phyloP scores from a whole-genome alignment of 2,797 vertebrate genomes.

The Smutsia gigantea region DNA sequence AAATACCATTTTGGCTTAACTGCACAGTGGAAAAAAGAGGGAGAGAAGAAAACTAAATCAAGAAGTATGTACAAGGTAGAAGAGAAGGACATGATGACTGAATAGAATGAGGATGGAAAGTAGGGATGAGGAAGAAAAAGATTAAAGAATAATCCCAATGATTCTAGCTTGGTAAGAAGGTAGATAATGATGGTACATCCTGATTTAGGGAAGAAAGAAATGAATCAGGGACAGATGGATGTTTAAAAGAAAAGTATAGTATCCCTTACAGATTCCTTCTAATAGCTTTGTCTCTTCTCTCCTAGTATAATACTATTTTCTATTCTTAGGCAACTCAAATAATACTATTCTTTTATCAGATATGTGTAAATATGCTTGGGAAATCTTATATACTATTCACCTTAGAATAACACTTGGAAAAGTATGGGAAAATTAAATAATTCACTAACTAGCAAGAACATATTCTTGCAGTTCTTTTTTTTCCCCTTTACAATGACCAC shows the following conservation, averaged over 20 bases:
- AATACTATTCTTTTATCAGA: background rate
- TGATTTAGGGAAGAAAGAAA: background rate
- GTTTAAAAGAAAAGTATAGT: background rate
- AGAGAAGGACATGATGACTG: background rate
- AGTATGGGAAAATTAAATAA: background rate
- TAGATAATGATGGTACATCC: background rate
- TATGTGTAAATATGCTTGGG: background rate
- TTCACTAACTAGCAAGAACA: background rate
- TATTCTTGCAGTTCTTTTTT: background rate
- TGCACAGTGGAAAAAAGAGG: background rate
- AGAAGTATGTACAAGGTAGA: background rate
- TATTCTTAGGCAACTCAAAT: background rate
- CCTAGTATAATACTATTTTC: background rate
- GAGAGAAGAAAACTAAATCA: background rate
- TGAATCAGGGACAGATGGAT: background rate
- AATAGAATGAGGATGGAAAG: background rate
- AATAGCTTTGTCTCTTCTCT: too few species aligned
- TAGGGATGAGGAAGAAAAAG: background rate
- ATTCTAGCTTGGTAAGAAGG: background rate
- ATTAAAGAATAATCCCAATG: background rate
- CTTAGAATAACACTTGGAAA: background rate
- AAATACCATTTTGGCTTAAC: background rate
- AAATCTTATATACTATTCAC: background rate
- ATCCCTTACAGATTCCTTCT: background rate
- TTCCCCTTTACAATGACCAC: background rate